phyloP scores from a whole-genome alignment of 2,888 invertebrate genomes.

The Noctua janthe region DNA sequence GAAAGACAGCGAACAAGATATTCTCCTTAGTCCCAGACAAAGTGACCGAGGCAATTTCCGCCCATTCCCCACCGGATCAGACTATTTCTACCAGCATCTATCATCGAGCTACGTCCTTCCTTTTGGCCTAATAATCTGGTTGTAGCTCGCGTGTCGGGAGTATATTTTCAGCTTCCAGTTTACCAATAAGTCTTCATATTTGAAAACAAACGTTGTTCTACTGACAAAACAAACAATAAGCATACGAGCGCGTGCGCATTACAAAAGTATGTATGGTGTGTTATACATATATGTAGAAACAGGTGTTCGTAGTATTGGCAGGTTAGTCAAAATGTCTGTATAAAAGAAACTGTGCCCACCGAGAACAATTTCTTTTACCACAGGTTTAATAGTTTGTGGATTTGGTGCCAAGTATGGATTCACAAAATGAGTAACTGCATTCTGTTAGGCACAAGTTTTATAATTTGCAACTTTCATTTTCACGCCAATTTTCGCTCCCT shows the following conservation, averaged over 20 bases:
- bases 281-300: conserved; percentile 17
- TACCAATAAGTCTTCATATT: conserved; percentile 43
- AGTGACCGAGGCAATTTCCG: conserved; percentile 65
- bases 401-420: conserved; percentile 8
- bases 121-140: conserved; percentile 61
- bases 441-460: background rate
- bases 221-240: conserved; percentile 45
- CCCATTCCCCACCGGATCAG: conserved; percentile 59
- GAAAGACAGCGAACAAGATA: conserved; percentile 32
- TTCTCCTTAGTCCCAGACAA: conserved; percentile 47
- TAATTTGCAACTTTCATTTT: conserved; percentile 7
- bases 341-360: conserved; percentile 13
- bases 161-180: conserved; percentile 44
- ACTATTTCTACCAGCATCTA: conserved; percentile 62
- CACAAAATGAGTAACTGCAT: background rate
- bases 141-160: conserved; percentile 3
- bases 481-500: conserved; percentile 20
- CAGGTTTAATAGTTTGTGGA: background rate
- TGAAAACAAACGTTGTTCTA: conserved; percentile 45
- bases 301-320: conserved; percentile 42
- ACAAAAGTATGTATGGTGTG: conserved; percentile 15
- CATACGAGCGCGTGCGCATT: conserved; percentile 35
- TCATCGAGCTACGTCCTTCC: conserved; percentile 60
- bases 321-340: conserved; percentile 16
- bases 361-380: background rate